Evolutionary conservation across 2,113 vertebrate species (phyloP), one percentile per base, ranked within the genome.

Genomic region (Coregonus clupeaformis): DNA sequence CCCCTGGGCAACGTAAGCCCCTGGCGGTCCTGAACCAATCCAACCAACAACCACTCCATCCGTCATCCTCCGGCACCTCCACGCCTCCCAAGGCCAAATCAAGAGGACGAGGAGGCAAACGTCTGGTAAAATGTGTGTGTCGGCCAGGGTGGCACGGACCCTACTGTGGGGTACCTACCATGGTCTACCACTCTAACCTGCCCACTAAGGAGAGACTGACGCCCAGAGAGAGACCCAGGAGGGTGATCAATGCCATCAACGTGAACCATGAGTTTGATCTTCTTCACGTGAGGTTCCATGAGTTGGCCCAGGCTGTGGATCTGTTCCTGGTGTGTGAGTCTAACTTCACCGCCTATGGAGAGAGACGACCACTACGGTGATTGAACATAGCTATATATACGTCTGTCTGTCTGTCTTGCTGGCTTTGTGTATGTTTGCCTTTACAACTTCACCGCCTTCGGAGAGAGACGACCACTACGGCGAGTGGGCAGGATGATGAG

Each of bases 201-300:
- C 97, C 97, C 71, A 98, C 97, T 52, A 99, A 98, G 91, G 97
- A 99, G 85, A 92, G 97, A 2, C 94, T 99, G 1, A 92, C 92
- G 4, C 98, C 97, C 0, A 89, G 98, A 27, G 93, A 95, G 59
- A 81, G 87, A 4, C 97, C 97, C 0, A 91, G 98, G 6, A 91
- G 97, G 1, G 93, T 99, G 76, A 96, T 99, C 88, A 99, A 99
- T 0, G 98, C 97, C 81, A 97, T 99, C 89, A 99, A 99, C 0
- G 83, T 99, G 72, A 99, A 99, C 91, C 98, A 99, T 5, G 98
- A 99, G 91, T 98, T 99, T 55, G 97, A 98, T 89, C 91, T 99
- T 82, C 91, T 99, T 84, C 96, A 96, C 0, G 95, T 95, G 14
- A 96, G 98, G 72, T 98, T 99, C 84, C 95, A 95, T 0, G 98